A percentile compares a stretch with the other conserved stretches of the same genome.
These are phyloP conservation scores for Lathronympha strigana DNA, from an alignment of 2,888 invertebrate species.

Conservation along the genomic window DNA sequence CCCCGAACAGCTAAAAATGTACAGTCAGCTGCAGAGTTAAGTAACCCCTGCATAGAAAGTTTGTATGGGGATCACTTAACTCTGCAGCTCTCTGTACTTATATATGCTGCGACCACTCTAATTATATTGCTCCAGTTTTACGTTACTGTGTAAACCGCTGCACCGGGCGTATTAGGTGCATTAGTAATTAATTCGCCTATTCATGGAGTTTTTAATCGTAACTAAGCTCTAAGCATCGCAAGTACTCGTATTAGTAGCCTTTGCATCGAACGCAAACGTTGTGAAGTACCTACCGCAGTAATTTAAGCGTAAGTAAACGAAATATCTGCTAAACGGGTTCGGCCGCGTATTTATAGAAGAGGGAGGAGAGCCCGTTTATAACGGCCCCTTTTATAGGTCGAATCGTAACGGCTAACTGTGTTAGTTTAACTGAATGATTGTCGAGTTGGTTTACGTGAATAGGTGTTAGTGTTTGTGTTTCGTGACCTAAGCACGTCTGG, in stretches of 20 bases:
- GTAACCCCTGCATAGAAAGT: too few species aligned
- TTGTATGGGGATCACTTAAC: too few species aligned
- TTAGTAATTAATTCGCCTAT: too few species aligned
- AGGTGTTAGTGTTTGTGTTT: neutral
- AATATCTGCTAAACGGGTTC: conserved; percentile 52
- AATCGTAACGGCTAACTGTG: neutral
- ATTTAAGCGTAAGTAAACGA: conserved; percentile 52
- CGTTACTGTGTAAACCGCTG: too few species aligned
- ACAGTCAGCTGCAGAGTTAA: too few species aligned
- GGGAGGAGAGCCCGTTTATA: conserved; percentile 21
- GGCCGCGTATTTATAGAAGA: conserved; percentile 52
- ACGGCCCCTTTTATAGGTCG: conserved; percentile 25
- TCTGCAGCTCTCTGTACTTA: too few species aligned
- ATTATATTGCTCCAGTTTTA: too few species aligned
- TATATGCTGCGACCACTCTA: too few species aligned
- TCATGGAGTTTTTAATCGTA: too few species aligned
- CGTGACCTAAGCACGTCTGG: neutral
- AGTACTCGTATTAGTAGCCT: neutral
- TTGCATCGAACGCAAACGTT: conserved; percentile 7
- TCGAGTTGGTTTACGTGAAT: neutral
- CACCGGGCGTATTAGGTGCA: too few species aligned
- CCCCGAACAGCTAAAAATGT: too few species aligned
- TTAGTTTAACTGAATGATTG: conserved; percentile 19
- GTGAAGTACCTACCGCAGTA: conserved; percentile 12
- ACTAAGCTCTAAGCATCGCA: neutral